Evolutionary conservation across 2,888 invertebrate genomes (phyloP).

Genomic region (Rhamnusium bicolor): DNA sequence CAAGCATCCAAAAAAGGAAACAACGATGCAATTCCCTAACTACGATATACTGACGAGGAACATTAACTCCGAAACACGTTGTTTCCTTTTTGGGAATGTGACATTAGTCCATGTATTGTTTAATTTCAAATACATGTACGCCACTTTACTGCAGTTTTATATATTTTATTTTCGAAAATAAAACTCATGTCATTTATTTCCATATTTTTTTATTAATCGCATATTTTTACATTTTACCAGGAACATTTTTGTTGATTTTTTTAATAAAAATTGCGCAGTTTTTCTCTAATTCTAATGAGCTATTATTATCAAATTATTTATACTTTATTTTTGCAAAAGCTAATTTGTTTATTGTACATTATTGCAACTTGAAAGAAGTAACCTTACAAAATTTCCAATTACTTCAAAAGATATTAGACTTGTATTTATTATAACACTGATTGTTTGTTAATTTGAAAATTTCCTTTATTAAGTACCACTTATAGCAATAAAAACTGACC

Average conservation of each 20-base stretch:
- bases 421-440: constrained; percentile 25
- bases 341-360: constrained; percentile 57
- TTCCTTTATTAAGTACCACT: constrained; percentile 23
- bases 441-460: constrained; percentile 1
- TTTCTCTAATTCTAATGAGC: constrained; percentile 58
- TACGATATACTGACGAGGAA: no score
- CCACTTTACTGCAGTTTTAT: no score
- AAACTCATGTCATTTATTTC: constrained; percentile 38
- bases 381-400: constrained; percentile 20
- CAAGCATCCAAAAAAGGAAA: no score
- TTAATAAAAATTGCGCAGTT: constrained; percentile 60
- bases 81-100: no score
- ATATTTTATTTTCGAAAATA: not conserved
- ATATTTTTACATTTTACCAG: constrained; percentile 57
- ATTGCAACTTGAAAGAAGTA: constrained; percentile 40
- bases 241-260: constrained; percentile 60
- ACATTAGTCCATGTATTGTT: no score
- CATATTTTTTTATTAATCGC: constrained; percentile 57
- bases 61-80: no score
- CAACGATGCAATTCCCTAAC: no score
- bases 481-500: constrained; percentile 22
- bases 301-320: constrained; percentile 56
- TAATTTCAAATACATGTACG: no score
- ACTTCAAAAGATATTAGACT: not conserved
- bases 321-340: constrained; percentile 57